Evolutionary conservation across 2,797 vertebrate species (phyloP).

Genomic region (Botia kubotai): DNA sequence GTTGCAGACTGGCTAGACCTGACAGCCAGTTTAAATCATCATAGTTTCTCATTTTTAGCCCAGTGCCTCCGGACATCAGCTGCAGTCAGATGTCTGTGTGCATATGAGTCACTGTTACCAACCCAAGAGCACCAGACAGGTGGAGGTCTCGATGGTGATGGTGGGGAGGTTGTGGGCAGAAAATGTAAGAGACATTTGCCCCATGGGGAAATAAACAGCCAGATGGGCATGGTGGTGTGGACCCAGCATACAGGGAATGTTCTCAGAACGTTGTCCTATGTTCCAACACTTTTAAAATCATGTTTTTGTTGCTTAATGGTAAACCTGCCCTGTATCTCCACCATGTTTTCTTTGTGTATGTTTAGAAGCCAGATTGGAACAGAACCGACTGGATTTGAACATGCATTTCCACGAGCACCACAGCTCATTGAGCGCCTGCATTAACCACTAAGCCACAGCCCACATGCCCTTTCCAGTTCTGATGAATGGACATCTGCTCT

Average conservation of each 20-base stretch:
- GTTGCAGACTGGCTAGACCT: conserved; percentile 33
- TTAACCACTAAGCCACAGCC: no score
- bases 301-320: no score
- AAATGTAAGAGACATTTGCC: background rate
- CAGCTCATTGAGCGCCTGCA: no score
- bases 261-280: no score
- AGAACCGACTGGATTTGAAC: background rate
- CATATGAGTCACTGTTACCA: conserved; percentile 47
- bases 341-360: background rate
- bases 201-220: background rate
- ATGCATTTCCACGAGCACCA: background rate
- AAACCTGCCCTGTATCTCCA: no score
- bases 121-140: conserved; percentile 34
- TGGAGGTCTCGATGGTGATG: conserved; percentile 14
- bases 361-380: background rate
- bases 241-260: no score
- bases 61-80: conserved; percentile 37
- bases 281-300: no score
- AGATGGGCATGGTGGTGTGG: no score
- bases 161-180: background rate
- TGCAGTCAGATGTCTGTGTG: conserved; percentile 44
- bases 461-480: no score
- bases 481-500: no score
- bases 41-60: conserved; percentile 42
- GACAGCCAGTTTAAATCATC: conserved; percentile 34